A percentile compares a stretch with the other conserved stretches of the same genome.
Evolutionary conservation across 2,113 vertebrate genomes (phyloP).

Genomic region (Vanacampus margaritifer): DNA sequence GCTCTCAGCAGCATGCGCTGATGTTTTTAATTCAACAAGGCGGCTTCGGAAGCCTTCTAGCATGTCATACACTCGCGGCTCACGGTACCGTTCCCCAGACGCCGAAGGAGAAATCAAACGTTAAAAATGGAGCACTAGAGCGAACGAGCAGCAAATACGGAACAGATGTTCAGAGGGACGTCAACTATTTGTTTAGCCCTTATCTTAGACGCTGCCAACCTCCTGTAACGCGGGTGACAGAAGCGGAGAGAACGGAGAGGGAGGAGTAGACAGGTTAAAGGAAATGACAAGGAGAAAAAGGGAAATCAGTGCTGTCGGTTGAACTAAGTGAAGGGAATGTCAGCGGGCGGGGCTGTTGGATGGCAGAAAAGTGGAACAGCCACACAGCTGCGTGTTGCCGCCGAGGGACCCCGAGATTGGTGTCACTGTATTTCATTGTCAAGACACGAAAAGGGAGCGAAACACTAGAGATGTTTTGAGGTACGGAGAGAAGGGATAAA

Average conservation of each 20-base stretch:
- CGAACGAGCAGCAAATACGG: slow-evolving; percentile 41
- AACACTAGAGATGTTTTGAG: slow-evolving; percentile 40
- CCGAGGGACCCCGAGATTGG: slow-evolving; percentile 68
- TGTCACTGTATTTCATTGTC: slow-evolving; percentile 76
- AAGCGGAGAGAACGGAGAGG: slow-evolving; percentile 26
- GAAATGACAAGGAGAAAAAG: slow-evolving; percentile 24
- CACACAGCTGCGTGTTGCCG: slow-evolving; percentile 70
- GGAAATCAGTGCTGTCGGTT: slow-evolving; percentile 44
- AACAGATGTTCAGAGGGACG: slow-evolving; percentile 70
- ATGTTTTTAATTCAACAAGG: slow-evolving; percentile 63
- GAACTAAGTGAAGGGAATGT: slow-evolving; percentile 52
- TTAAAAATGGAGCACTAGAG: slow-evolving; percentile 65
- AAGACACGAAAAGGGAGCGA: slow-evolving; percentile 49
- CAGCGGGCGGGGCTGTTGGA: slow-evolving; percentile 56
- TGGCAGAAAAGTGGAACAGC: slow-evolving; percentile 74
- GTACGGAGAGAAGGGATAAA: slow-evolving; percentile 28
- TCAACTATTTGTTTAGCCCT: slow-evolving; percentile 67
- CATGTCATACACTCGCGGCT: slow-evolving; percentile 56
- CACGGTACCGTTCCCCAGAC: slow-evolving; percentile 56
- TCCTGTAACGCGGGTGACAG: slow-evolving; percentile 52
- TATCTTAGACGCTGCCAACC: slow-evolving; percentile 62
- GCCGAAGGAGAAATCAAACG: slow-evolving; percentile 66
- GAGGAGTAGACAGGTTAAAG: slow-evolving; percentile 31
- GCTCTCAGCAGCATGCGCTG: slow-evolving; percentile 55
- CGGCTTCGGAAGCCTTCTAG: slow-evolving; percentile 53